Percentiles rank a stretch among this genome's conserved stretches.
Conservation (phyloP, 2,113 vertebrate species). For the Larimichthys crocea region DNA sequence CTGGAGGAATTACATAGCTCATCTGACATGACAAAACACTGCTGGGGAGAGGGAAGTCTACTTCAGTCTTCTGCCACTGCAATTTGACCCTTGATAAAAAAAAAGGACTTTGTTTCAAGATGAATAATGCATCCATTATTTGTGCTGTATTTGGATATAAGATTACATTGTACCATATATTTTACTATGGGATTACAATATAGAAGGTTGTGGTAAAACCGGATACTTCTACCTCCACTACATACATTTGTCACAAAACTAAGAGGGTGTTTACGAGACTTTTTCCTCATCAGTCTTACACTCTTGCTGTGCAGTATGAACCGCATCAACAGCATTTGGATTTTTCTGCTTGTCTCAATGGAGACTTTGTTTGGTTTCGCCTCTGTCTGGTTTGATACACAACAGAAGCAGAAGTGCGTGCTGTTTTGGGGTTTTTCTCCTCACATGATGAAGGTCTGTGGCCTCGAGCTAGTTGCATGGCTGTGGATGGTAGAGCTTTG, state of each 20-base stretch:
- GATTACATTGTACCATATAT: background rate
- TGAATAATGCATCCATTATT: background rate
- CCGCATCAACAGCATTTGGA: background rate
- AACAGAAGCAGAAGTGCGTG: conserved; percentile 48
- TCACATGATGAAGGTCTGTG: conserved; percentile 6
- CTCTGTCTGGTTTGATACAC: conserved; percentile 53
- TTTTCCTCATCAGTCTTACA: conserved; percentile 12
- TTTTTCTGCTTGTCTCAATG: conserved; percentile 31
- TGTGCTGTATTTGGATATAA: background rate
- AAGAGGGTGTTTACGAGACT: background rate
- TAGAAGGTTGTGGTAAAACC: background rate
- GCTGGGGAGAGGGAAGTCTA: too few relatives aligned
- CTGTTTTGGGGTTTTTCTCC: conserved; percentile 42
- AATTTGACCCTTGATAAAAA: too few relatives aligned
- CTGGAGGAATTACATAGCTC: too few relatives aligned
- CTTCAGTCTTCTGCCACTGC: too few relatives aligned
- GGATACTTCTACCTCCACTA: background rate
- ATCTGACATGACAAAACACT: too few relatives aligned
- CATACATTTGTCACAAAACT: background rate
- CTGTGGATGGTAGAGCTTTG: conserved; percentile 33
- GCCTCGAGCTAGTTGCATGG: background rate
- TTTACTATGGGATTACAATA: background rate
- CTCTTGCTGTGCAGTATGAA: conserved; percentile 5
- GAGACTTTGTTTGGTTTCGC: conserved; percentile 29
- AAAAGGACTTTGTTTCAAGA: background rate